Base-by-base conservation (phyloP, 2,113 vertebrate genomes). In the Aleadryas rufinucha region DNA sequence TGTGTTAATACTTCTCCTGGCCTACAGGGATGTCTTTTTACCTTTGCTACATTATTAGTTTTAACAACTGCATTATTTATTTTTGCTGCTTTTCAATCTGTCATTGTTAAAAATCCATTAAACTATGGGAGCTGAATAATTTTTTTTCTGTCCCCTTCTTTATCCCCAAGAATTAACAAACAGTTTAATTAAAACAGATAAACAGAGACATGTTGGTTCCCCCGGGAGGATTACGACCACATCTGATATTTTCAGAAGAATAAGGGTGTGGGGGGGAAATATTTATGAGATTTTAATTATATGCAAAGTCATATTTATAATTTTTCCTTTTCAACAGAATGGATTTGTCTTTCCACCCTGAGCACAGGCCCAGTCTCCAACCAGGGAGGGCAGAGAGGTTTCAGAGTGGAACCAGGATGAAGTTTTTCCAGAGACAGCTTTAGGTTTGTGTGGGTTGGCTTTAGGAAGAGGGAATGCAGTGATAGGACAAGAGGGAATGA, bases 161-260 rank as follows among this genome's bases (percentile, higher is more conserved):
- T 63, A 74, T 56, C 47, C 16, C 57, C 44, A 77, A 91, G 88
- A 94, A 95, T 92, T 81, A 95, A 79, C 91, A 87, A 96, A 94
- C 65, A 94, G 72, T 82, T 97, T 96, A 96, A 96, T 96, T 96
- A 95, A 94, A 94, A 84, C 49, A 82, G 80, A 95, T 89, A 95
- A 97, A 95, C 89, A 84, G 84, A 87, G 70, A 60, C 56, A 89
- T 89, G 74, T 82, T 87, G 82, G 61, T 16, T 94, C 57, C 84
- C 93, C 49, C 2, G 22, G 91, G 95, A 95, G 77, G 37, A 68
- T 91, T 84, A 39, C 53, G 56, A 37, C 76, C 72, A 69, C 57
- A 60, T 91, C 65, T 95, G 91, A 95, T 95, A 95, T 75, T 92
- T 97, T 60, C 84, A 82, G 64, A 81, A 81, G 50, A 94, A 76